Base-by-base conservation (phyloP, 2,888 invertebrate genomes). In the Petrolisthes manimaculis region DNA sequence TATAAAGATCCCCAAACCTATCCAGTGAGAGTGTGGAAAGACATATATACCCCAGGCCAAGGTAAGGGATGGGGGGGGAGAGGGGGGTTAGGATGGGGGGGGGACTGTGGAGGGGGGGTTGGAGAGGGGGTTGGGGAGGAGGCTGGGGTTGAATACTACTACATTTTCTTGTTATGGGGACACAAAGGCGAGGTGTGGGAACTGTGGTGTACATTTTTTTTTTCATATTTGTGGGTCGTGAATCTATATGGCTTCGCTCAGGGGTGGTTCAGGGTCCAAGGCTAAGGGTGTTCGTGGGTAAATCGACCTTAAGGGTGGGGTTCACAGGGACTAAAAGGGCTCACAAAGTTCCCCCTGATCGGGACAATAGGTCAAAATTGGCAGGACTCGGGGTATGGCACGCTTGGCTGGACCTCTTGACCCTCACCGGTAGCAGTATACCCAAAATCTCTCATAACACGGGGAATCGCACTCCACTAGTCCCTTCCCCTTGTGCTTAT, bases 281-380 rank as follows among this genome's bases (percentile, higher is more conserved):
- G n/a, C 8, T 61, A 61, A 14, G 61, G 61, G 61, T 6, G 6
- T 9, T 61, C 14, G 61, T 77, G 37, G 83, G 67, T 71, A 12
- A 56, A 67, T 82, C 8, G 78, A 14, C 77, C 74, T 79, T 77
- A 54, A n/a, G 69, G 55, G 51, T 69, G 37, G 18, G 69, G 4
- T 55, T 24, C 21, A 67, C 77, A 86, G 37, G 80, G 80, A 24
- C 71, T 67, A 71, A 21, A 80, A 86, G 51, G 55, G 79, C 80
- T 21, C 56, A 71, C 55, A 75, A 69, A 3, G 77, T 55, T 78
- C 56, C 83, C 78, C 77, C 55, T 83, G 82, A 86, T 75, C 82
- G 83, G 86, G 86, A 86, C 86, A 86, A 86, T 86, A 51, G 83
- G 77, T 86, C 86, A 83, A 83, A 86, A 86, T 86, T 86, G 86